Conservation (phyloP, 1,140 invertebrate species). For the Drosophila equinoxialis region DNA sequence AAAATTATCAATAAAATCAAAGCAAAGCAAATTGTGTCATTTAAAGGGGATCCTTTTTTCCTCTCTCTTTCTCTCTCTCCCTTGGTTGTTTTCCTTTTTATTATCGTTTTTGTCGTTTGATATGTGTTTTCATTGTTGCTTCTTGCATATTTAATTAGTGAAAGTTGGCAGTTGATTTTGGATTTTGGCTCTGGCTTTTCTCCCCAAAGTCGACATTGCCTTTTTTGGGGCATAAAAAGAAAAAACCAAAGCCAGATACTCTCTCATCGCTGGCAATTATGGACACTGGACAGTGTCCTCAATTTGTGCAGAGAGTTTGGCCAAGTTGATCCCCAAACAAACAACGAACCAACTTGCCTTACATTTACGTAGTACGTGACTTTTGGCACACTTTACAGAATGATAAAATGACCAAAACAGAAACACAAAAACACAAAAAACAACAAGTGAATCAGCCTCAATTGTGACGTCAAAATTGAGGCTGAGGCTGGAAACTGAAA, state of each 20-base stretch:
- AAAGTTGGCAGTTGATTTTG: constrained; percentile 49
- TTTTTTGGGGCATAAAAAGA: constrained; percentile 38
- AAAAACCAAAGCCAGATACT: neutral
- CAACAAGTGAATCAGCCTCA: constrained; percentile 37
- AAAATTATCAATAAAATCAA: constrained; percentile 7
- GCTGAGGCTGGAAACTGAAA: constrained; percentile 12
- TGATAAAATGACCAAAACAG: constrained; percentile 25
- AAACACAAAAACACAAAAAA: constrained; percentile 4
- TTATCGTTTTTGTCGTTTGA: neutral
- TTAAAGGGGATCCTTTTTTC: neutral
- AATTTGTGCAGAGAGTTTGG: constrained; percentile 9
- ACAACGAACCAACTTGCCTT: constrained; percentile 49
- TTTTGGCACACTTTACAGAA: constrained; percentile 56
- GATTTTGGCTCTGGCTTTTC: constrained; percentile 6
- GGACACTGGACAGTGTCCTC: constrained; percentile 44
- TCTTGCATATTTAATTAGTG: constrained; percentile 35
- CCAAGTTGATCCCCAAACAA: constrained; percentile 35
- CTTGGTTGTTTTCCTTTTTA: neutral
- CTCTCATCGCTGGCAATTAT: constrained; percentile 19
- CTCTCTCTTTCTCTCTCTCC: neutral
- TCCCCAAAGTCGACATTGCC: constrained; percentile 36
- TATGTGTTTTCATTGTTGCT: constrained; percentile 1
- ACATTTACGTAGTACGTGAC: constrained; percentile 60
- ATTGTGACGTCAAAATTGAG: constrained; percentile 44
- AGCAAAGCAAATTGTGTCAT: constrained; percentile 7